Conservation (phyloP, 2,113 vertebrate species). For the Mus musculus region DNA sequence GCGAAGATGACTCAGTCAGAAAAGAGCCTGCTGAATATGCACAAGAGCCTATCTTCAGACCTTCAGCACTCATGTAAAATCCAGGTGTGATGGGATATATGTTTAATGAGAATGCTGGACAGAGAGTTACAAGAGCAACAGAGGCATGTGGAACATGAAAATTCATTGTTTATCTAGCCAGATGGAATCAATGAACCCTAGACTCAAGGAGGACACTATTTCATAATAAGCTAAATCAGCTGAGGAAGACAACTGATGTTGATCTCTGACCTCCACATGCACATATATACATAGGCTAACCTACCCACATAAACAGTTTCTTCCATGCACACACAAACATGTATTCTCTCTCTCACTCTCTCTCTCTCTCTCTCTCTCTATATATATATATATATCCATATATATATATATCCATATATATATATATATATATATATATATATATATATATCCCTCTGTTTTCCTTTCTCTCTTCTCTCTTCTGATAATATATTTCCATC, state of each 20-base stretch:
- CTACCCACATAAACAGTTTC: not conserved
- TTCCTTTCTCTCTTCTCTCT: not conserved
- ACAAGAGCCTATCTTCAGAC: not conserved
- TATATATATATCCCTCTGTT: not conserved
- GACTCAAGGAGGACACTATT: not conserved
- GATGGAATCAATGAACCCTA: not conserved
- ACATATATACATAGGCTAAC: not conserved
- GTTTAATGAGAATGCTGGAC: not conserved
- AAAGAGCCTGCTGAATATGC: too few species aligned
- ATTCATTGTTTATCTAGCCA: not conserved
- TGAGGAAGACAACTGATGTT: not conserved
- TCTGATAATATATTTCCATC: accelerated
- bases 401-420: too few species aligned
- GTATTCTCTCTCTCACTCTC: not conserved
- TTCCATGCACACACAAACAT: not conserved
- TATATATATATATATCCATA: too few species aligned
- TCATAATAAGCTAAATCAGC: not conserved
- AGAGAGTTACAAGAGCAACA: not conserved
- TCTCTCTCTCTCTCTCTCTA: not conserved
- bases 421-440: too few species aligned
- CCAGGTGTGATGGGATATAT: not conserved
- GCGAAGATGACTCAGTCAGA: not conserved
- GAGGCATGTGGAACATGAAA: not conserved
- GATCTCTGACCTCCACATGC: not conserved
- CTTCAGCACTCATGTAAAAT: not conserved